Conservation (phyloP, 2,113 vertebrate species). For the Tyrannus savana region DNA sequence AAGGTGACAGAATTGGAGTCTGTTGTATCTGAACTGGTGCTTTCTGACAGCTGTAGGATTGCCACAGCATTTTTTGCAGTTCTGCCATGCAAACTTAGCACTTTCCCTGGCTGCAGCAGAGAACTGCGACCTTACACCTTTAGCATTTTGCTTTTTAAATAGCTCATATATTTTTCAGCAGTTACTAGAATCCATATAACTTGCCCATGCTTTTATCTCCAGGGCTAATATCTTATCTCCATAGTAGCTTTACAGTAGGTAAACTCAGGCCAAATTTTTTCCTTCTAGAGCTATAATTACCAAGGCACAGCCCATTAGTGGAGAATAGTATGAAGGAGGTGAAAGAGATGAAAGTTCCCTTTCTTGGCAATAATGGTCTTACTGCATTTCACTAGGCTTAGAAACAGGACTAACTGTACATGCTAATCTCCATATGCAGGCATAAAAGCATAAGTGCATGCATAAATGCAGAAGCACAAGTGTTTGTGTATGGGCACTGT, state of each 20-base stretch:
- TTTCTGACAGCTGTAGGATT: background rate
- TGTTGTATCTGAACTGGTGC: background rate
- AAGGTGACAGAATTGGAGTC: background rate
- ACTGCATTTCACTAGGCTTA: background rate
- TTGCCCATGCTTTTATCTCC: background rate
- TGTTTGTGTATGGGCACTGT: background rate
- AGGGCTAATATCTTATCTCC: background rate
- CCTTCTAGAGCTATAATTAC: background rate
- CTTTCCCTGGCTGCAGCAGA: background rate
- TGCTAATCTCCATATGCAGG: background rate
- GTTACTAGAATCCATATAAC: background rate
- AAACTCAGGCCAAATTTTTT: background rate
- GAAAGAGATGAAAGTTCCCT: background rate
- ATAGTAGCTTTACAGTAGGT: background rate
- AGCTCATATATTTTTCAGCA: background rate
- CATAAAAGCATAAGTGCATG: background rate
- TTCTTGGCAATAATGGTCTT: background rate
- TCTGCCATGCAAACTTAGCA: background rate
- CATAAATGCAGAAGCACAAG: background rate
- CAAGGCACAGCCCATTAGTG: background rate
- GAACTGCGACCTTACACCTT: background rate
- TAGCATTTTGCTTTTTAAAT: slow-evolving; percentile 5
- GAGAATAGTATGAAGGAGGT: background rate
- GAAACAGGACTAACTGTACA: background rate
- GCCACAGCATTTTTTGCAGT: background rate